These are phyloP conservation scores for Austrolebias charrua DNA, from an alignment of 2,797 vertebrate genomes.

Conservation along the genomic window DNA sequence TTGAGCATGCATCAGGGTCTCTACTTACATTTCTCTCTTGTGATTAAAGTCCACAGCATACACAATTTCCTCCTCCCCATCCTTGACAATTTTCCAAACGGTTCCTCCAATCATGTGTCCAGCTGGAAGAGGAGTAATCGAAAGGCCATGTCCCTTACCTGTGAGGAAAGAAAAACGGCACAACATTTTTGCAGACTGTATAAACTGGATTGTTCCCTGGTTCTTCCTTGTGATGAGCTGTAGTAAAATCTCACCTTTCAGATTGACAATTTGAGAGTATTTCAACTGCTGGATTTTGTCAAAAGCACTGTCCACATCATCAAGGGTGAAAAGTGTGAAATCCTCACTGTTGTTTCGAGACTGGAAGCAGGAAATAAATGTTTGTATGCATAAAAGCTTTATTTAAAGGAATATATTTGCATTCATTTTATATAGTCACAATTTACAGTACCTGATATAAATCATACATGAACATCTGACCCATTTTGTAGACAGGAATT, in stretches of 20 bases:
- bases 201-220: neutral
- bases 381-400: neutral
- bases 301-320: conserved; percentile 97
- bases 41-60: conserved; percentile 99
- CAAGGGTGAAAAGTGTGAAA: conserved; percentile 92
- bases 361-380: conserved; percentile 67
- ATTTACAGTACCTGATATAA: conserved; percentile 89
- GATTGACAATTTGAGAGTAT: conserved; percentile 97
- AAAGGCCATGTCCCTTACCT: conserved; percentile 99
- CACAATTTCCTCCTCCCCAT: conserved; percentile 97
- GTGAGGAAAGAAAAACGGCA: conserved; percentile 30
- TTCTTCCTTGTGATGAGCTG: neutral
- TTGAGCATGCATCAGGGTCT: neutral
- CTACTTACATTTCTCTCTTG: conserved; percentile 96
- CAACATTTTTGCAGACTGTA: neutral
- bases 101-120: conserved; percentile 99
- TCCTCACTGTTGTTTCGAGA: conserved; percentile 98
- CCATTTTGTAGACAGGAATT: conserved; percentile 99
- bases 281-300: conserved; percentile 99
- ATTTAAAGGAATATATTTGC: neutral
- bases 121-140: conserved; percentile 95
- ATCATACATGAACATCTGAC: conserved; percentile 99
- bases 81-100: conserved; percentile 99
- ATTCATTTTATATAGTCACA: neutral
- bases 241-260: conserved; percentile 86